These are phyloP conservation scores for Drosophila kurseongensis DNA, from an alignment of 1,140 invertebrate genomes.

Conservation along the genomic window DNA sequence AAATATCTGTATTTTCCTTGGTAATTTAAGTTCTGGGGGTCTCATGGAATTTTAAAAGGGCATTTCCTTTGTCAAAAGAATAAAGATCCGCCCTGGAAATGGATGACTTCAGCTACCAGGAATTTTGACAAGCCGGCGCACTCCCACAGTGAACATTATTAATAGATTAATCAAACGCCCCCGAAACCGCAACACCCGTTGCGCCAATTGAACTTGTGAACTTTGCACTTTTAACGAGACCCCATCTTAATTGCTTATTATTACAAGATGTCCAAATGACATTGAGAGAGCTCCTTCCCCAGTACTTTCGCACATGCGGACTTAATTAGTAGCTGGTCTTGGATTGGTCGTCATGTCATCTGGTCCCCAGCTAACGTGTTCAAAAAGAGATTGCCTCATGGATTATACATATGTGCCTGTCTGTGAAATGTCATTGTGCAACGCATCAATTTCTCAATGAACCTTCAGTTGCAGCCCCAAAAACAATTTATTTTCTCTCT, in stretches of 20 bases:
- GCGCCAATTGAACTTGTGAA: slow-evolving; percentile 37
- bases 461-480: slow-evolving; percentile 4
- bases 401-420: neutral
- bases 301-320: neutral
- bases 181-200: slow-evolving; percentile 31
- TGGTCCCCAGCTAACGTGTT: neutral
- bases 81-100: slow-evolving; percentile 10
- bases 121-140: slow-evolving; percentile 15
- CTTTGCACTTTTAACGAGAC: slow-evolving; percentile 32
- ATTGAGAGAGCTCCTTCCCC: slow-evolving; percentile 3
- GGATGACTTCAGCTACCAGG: slow-evolving; percentile 28
- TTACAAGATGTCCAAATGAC: slow-evolving; percentile 20
- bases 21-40: slow-evolving; percentile 3
- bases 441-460: slow-evolving; percentile 17
- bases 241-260: slow-evolving; percentile 40
- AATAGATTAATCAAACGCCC: slow-evolving; percentile 74
- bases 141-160: slow-evolving; percentile 17
- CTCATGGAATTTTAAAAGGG: slow-evolving; percentile 23
- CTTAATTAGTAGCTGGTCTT: slow-evolving; percentile 17
- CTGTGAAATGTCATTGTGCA: slow-evolving; percentile 18
- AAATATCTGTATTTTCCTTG: slow-evolving; percentile 27
- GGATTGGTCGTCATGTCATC: neutral
- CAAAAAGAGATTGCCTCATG: slow-evolving; percentile 10
- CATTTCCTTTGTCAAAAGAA: neutral
- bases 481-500: slow-evolving; percentile 30